Conservation (phyloP, 2,797 vertebrate species). For the Syngnathus acus region DNA sequence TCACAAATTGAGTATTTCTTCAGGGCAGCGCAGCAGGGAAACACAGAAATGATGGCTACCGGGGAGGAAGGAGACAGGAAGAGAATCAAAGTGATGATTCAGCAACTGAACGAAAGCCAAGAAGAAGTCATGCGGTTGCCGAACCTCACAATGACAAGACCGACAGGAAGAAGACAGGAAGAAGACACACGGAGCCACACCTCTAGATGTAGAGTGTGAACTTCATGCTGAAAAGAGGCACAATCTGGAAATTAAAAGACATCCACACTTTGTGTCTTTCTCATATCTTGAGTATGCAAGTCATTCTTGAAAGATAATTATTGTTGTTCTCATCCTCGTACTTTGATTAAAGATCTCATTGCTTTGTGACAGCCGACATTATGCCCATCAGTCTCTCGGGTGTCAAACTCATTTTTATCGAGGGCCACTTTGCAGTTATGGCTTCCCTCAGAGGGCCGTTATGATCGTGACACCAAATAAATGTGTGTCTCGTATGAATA, state of each 20-base stretch:
- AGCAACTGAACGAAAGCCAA: constrained; percentile 42
- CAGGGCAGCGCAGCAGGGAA: constrained; percentile 29
- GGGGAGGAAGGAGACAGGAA: constrained; percentile 30
- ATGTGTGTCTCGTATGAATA: too few species aligned
- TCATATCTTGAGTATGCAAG: not conserved
- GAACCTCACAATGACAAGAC: constrained; percentile 30
- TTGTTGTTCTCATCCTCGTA: not conserved
- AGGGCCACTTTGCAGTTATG: too few species aligned
- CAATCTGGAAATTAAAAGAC: not conserved
- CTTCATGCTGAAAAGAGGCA: not conserved
- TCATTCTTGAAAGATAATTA: not conserved
- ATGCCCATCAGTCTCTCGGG: not conserved
- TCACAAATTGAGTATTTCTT: constrained; percentile 36
- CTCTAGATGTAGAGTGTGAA: not conserved
- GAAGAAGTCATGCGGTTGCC: constrained; percentile 21
- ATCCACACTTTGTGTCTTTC: not conserved
- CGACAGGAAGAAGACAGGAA: constrained; percentile 6
- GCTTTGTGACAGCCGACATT: not conserved
- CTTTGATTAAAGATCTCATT: not conserved
- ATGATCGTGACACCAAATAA: too few species aligned
- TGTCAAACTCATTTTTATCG: too few species aligned
- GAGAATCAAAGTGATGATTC: constrained; percentile 53
- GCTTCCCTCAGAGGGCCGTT: too few species aligned
- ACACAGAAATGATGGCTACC: constrained; percentile 30
- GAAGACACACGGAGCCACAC: not conserved